These are phyloP conservation scores for Chelonus insularis DNA, from an alignment of 1,140 invertebrate genomes.

Conservation along the genomic window DNA sequence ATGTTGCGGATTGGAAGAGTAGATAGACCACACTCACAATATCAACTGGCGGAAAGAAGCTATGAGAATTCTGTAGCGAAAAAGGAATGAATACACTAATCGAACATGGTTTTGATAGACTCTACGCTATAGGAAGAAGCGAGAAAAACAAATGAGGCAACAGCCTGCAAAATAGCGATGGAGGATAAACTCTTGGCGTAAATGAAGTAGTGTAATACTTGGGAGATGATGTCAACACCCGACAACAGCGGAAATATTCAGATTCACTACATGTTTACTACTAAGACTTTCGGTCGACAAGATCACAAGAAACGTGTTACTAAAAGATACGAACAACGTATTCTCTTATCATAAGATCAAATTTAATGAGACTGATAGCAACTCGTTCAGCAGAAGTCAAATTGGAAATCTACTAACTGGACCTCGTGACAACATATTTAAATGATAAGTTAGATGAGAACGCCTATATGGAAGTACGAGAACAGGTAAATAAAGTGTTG, in stretches of 20 bases:
- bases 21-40: constrained; percentile 22
- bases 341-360: constrained; percentile 1
- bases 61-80: neutral
- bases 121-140: constrained; percentile 15
- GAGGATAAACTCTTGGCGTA: constrained; percentile 27
- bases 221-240: constrained; percentile 30
- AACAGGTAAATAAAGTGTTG: neutral
- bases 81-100: neutral
- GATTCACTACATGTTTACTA: constrained; percentile 36
- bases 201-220: constrained; percentile 32
- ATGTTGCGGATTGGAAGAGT: constrained; percentile 10
- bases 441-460: constrained; percentile 22
- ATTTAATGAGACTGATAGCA: neutral
- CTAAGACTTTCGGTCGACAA: constrained; percentile 26
- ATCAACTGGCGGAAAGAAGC: constrained; percentile 5
- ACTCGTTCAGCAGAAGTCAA: neutral
- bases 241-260: constrained; percentile 30
- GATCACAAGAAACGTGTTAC: constrained; percentile 39
- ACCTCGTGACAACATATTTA: constrained; percentile 3
- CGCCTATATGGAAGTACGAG: constrained; percentile 9
- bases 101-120: constrained; percentile 6
- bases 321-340: constrained; percentile 30
- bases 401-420: neutral
- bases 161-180: constrained; percentile 24
- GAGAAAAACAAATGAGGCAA: constrained; percentile 17